Evolutionary conservation across 2,113 vertebrate species (phyloP).

Genomic region (Sylvietta virens): DNA sequence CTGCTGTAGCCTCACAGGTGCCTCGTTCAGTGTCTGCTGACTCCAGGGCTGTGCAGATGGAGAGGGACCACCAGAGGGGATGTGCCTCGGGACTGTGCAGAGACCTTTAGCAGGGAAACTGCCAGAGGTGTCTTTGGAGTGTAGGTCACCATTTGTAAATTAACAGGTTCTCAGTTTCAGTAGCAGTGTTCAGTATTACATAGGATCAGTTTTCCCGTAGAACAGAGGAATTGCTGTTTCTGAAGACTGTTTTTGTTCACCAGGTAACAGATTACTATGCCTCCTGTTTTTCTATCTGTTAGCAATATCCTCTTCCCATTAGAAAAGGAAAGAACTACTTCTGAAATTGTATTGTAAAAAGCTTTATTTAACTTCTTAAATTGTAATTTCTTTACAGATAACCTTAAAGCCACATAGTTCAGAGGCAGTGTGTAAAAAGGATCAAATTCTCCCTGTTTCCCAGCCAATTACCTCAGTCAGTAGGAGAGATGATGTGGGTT

Average conservation of each 20-base stretch:
- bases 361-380: not conserved
- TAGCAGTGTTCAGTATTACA: not conserved
- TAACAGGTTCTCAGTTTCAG: not conserved
- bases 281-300: not conserved
- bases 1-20: not conserved
- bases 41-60: not conserved
- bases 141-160: not conserved
- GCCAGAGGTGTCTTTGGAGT: not conserved
- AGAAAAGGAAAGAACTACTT: not conserved
- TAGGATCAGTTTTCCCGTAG: not conserved
- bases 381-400: not conserved
- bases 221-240: not conserved
- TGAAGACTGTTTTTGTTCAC: not conserved
- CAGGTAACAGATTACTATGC: not conserved
- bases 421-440: not conserved
- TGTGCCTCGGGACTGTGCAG: not conserved
- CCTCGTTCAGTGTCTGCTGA: rapidly evolving
- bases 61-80: not conserved
- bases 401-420: not conserved
- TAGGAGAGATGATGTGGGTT: not conserved
- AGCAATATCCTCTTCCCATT: not conserved
- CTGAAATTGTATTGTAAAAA: not conserved
- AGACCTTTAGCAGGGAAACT: not conserved
- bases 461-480: not conserved
- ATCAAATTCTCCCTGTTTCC: not conserved